These are phyloP conservation scores for Maconellicoccus hirsutus DNA, from an alignment of 1,140 invertebrate genomes.

Conservation along the genomic window DNA sequence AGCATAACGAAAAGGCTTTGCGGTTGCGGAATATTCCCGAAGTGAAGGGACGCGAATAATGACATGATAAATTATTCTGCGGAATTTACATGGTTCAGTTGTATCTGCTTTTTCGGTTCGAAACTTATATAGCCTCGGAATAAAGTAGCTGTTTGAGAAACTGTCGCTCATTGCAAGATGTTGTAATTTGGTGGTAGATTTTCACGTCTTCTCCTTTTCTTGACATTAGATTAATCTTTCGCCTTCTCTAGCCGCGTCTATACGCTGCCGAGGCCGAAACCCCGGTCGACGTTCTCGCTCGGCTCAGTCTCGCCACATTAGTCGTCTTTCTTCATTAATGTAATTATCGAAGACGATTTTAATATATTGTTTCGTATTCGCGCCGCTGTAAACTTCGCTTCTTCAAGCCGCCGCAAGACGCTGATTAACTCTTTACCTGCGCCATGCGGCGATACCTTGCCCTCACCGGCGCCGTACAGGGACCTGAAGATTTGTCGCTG, in stretches of 20 bases:
- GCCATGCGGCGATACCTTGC: no score
- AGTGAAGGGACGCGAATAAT: conserved; percentile 7
- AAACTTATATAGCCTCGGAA: conserved; percentile 5
- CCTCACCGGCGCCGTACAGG: no score
- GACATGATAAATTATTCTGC: conserved; percentile 9
- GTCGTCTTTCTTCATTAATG: background rate
- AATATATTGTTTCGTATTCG: background rate
- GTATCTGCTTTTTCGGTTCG: conserved; percentile 7
- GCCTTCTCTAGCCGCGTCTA: no score
- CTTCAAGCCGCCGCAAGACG: no score
- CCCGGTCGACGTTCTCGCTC: no score
- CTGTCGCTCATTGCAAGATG: conserved; percentile 7
- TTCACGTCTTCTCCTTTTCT: background rate
- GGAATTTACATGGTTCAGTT: conserved; percentile 4
- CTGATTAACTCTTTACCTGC: no score
- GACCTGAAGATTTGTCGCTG: no score
- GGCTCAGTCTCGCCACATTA: background rate
- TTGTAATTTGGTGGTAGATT: conserved; percentile 9
- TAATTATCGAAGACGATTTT: background rate
- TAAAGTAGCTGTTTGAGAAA: conserved; percentile 9
- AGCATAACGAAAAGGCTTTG: background rate
- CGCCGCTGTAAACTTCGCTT: no score
- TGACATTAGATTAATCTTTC: conserved; percentile 9
- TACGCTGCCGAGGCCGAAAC: no score
- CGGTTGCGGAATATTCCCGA: conserved; percentile 2